These are phyloP conservation scores for Chrysogorgia sp. DNA, from an alignment of 92 coral and sea anemone genomes.

Conservation along the genomic window DNA sequence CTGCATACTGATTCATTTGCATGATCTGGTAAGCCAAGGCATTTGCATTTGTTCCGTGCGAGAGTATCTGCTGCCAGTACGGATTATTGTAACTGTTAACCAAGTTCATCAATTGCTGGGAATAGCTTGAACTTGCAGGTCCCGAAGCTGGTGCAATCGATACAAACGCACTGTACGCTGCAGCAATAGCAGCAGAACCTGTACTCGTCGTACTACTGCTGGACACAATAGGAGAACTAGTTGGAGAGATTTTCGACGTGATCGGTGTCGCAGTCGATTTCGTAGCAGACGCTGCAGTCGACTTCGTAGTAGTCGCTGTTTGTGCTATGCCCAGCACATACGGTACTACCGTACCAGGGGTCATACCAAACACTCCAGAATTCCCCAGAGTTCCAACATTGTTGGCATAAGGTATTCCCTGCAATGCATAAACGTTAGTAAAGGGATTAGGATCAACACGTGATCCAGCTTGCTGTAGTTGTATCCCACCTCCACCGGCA, in stretches of 20 bases:
- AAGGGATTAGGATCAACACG: conserved; percentile 70
- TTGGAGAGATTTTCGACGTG: conserved; percentile 28
- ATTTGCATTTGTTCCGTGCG: conserved; percentile 61
- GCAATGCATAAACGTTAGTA: conserved; percentile 73
- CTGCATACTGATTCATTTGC: conserved; percentile 72
- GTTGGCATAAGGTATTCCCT: conserved; percentile 68
- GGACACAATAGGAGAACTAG: conserved; percentile 58
- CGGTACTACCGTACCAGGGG: conserved; percentile 67
- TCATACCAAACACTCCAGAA: conserved; percentile 60
- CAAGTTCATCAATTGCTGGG: conserved; percentile 91
- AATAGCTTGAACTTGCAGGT: conserved; percentile 71
- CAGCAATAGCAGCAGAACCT: conserved; percentile 86
- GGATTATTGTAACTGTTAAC: conserved; percentile 89
- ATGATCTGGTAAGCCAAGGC: conserved; percentile 81
- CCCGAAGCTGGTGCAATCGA: conserved; percentile 98
- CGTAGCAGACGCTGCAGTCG: conserved; percentile 61
- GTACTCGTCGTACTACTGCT: conserved; percentile 65
- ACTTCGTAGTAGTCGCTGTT: conserved; percentile 67
- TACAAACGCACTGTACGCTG: conserved; percentile 94
- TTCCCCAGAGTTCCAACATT: conserved; percentile 63
- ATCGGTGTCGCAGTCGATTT: not conserved
- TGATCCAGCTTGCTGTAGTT: conserved; percentile 60
- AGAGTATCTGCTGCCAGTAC: conserved; percentile 63
- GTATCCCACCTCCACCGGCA: conserved; percentile 41
- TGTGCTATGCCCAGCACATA: conserved; percentile 62